phyloP scores from a whole-genome alignment of 2,797 vertebrate genomes.

The Pipistrellus kuhlii region DNA sequence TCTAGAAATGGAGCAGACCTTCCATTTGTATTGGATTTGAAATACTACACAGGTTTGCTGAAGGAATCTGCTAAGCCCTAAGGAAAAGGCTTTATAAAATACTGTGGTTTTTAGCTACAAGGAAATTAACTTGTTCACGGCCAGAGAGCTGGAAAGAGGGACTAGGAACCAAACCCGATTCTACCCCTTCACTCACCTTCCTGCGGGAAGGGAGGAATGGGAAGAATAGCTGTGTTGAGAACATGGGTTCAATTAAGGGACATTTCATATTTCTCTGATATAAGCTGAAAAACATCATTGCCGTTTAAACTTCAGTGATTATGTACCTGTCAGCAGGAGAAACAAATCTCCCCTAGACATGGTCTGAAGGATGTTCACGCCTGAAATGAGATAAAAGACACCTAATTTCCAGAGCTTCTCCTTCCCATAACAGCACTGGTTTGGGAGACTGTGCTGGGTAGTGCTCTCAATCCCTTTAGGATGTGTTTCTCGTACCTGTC shows the following conservation, averaged over 20 bases:
- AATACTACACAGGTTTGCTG: not conserved
- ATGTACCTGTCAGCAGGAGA: conserved; percentile 1
- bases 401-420: not conserved
- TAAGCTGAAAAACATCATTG: not conserved
- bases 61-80: not conserved
- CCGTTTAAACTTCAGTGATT: not conserved
- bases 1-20: conserved; percentile 19
- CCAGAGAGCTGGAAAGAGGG: not conserved
- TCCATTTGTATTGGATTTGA: not conserved
- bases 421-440: not conserved
- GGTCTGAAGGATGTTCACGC: not conserved
- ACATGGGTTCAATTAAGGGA: not conserved
- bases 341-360: not conserved
- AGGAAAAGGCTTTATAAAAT: conserved; percentile 1
- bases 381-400: conserved; percentile 10
- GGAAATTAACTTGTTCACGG: not conserved
- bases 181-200: not conserved
- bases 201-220: not conserved
- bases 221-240: not conserved
- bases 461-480: not conserved
- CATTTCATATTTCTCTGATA: not conserved
- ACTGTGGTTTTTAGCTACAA: conserved; percentile 15
- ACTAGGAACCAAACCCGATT: not conserved
- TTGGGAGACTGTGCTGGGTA: not conserved
- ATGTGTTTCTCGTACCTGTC: not conserved